Evolutionary conservation across 2,113 vertebrate genomes (phyloP), one percentile per base, ranked within the genome.

Genomic region (Oncorhynchus tshawytscha): DNA sequence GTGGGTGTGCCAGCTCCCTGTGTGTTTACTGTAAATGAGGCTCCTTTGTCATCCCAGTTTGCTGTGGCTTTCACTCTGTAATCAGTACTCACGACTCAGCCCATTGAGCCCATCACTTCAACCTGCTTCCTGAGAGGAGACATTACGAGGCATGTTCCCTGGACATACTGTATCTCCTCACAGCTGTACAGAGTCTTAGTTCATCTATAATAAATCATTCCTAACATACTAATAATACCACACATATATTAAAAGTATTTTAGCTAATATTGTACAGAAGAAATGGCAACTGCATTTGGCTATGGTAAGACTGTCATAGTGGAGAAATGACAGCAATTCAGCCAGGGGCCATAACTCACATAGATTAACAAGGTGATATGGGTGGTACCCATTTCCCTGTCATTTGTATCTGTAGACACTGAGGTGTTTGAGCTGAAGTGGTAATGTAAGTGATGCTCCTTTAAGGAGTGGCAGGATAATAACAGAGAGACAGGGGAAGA

Each of bases 21-120:
- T 71, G 34, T 87, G 87, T 92, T 92, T 92, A 88, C 86, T 87
- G 88, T 90, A 90, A 91, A 85, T 82, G 78, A 62, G 25, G 80
- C 25, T 73, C 77, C 79, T 62, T 90, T 90, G 85, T 88, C 11
- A 11, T n/a, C 4, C 51, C 54, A 85, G 83, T 90, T 82, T 87
- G 66, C 82, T 73, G 60, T 48, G n/a, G 11, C 39, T 48, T 22
- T 48, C 68, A 49, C 39, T 48, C n/a, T 12, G 11, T 48, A 27
- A 70, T 49, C n/a, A n/a, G 2, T 9, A 51, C 39, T 39, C 20
- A 70, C 64, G 5, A 39, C 34, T 29, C 22, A 25, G 39, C 16
- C 49, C 60, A n/a, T 1, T 5, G 49, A 20, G 31, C 66, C 66
- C 31, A 34, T 68, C 67, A 45, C 8, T 6, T 34, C 16, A 45